Base-by-base conservation (phyloP, 2,797 vertebrate genomes). In the Propithecus deckenii region DNA sequence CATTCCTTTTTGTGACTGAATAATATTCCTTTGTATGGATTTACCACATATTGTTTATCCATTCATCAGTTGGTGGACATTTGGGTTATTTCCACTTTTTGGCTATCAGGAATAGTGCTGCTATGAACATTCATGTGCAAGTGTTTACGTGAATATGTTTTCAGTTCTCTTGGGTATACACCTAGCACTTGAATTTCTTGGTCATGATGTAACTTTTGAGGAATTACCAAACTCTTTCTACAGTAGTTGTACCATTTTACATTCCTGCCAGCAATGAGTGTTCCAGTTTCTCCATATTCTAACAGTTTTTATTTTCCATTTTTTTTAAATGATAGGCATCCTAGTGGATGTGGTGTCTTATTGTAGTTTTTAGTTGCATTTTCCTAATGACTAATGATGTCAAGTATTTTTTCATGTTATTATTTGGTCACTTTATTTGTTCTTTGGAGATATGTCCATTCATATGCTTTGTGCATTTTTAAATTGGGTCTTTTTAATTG, bases 311-410 rank as follows among this genome's bases (percentile, higher is more conserved):
- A 28, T 85, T 95, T 90, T 74, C 7, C 11, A 1, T 71, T 80
- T 80, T 80, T 87, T 59, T 28, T 14, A 67, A 79, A 93, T 75
- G 79, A 30, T 43, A 38, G 13, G 9, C 25, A 74, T 85, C 22
- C 17, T 43, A 41, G 28, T 91, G 1, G 14, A 2, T 91, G 4
- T 95, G 30, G 10, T 81, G 41, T 81, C 23, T 89, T 55, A 76
- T 41, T 90, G n/a, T 85, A 17, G n/a, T 90, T 97, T 89, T 93
- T 76, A 76, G 87, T 96, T 93, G 12, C 28, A 23, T 67, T 76
- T 95, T 76, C 30, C 43, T 83, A 74, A 67, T 72, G 4, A 35
- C 11, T 95, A 65, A 52, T 94, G 50, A 89, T 88, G 8, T 81
- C 91, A 22, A 81, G 1, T 38, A 41, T 84, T 35, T 90, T 94